Percentiles rank a stretch among this genome's conserved stretches.
Evolutionary conservation across 2,888 invertebrate genomes (phyloP).

Genomic region (Cantharis lateralis): DNA sequence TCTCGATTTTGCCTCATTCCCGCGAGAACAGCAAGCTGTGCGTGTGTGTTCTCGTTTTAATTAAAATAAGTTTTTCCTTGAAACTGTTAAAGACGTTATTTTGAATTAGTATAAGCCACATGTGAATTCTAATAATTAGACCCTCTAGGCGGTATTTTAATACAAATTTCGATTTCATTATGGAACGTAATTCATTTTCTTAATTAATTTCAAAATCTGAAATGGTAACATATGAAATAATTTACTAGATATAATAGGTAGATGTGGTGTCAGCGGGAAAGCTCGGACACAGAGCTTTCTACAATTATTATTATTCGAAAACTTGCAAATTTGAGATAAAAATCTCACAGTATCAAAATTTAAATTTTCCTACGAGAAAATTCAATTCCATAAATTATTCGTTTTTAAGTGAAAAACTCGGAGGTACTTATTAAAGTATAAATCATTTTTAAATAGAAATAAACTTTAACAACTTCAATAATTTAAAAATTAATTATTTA

Average conservation of each 20-base stretch:
- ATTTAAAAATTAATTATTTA: neutral
- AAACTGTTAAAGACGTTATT: neutral
- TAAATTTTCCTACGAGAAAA: neutral
- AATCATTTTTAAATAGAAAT: neutral
- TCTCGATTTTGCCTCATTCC: neutral
- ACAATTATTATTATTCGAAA: no score
- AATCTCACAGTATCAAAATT: neutral
- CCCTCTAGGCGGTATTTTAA: neutral
- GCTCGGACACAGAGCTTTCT: no score
- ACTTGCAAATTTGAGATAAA: neutral
- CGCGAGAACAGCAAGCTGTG: neutral
- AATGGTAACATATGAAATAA: neutral
- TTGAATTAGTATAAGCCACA: neutral
- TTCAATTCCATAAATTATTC: neutral
- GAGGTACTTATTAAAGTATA: neutral
- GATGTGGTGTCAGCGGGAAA: no score
- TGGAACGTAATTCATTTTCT: no score
- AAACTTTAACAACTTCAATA: neutral
- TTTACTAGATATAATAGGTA: no score
- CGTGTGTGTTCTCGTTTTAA: neutral
- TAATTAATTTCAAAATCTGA: neutral
- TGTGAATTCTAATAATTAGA: neutral
- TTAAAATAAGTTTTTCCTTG: neutral
- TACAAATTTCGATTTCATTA: neutral
- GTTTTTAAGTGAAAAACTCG: neutral